A percentile compares a stretch with the other conserved stretches of the same genome.
These are phyloP conservation scores for Pipa parva DNA, from an alignment of 2,113 vertebrate species.

Conservation along the genomic window DNA sequence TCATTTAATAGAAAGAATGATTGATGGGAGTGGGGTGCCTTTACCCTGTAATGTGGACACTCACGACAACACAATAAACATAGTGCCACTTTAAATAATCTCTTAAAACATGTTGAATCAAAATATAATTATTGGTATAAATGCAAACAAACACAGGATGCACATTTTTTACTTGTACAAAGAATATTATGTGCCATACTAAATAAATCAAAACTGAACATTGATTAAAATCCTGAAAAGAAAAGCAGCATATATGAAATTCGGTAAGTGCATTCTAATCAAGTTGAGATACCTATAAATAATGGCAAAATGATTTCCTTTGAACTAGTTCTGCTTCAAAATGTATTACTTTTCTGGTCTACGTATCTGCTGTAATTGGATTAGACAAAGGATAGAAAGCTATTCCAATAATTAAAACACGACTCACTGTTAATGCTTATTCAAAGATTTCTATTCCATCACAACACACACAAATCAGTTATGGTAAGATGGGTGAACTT, in stretches of 20 bases:
- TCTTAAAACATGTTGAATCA: neutral
- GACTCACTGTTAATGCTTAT: conserved; percentile 23
- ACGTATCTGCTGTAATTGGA: conserved; percentile 39
- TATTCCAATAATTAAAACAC: conserved; percentile 39
- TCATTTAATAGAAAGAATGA: no score
- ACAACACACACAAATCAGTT: neutral
- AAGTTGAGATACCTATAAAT: conserved; percentile 39
- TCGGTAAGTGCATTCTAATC: conserved; percentile 36
- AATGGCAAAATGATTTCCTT: conserved; percentile 27
- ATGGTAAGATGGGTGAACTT: no score
- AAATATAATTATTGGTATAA: neutral
- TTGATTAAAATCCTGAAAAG: conserved; percentile 30
- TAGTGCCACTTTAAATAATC: neutral
- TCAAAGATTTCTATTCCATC: conserved; percentile 16
- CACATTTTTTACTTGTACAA: neutral
- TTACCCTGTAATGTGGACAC: no score
- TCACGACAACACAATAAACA: no score
- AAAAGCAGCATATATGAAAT: conserved; percentile 32
- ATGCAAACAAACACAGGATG: neutral
- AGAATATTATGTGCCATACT: neutral
- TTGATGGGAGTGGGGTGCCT: no score
- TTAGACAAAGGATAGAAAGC: conserved; percentile 35
- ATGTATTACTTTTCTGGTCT: conserved; percentile 27
- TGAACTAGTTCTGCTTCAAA: conserved; percentile 30
- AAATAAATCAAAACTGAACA: conserved; percentile 7